Evolutionary conservation across 2,797 vertebrate genomes (phyloP).

Genomic region (Chrosomus eos): DNA sequence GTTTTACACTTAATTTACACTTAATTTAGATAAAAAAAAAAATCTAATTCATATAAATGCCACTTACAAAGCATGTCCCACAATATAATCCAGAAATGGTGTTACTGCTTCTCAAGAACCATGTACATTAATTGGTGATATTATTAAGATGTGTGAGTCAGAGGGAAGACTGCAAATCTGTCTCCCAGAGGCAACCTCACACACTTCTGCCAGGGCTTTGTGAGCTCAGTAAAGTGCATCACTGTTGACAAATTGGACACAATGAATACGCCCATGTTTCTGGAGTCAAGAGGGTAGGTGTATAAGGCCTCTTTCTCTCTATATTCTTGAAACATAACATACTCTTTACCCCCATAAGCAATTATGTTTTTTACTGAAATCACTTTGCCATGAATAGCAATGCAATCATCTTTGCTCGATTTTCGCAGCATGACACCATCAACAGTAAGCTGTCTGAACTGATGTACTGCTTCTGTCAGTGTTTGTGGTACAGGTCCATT

Average conservation of each 20-base stretch:
- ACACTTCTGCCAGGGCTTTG: conserved; percentile 14
- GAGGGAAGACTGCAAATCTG: conserved; percentile 14
- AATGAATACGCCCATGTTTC: not conserved
- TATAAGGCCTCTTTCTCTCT: conserved; percentile 8
- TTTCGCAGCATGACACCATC: conserved; percentile 17
- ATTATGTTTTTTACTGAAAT: not conserved
- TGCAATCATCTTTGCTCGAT: conserved; percentile 13
- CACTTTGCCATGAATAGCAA: not conserved
- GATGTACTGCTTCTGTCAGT: conserved; percentile 11
- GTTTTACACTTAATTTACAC: not conserved
- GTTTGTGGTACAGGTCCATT: conserved; percentile 11
- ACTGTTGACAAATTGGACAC: conserved; percentile 2
- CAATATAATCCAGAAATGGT: not conserved
- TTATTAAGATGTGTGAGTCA: not conserved
- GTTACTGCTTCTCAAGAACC: not conserved
- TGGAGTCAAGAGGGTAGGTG: conserved; percentile 16
- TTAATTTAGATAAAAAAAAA: not conserved
- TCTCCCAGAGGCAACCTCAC: conserved; percentile 8
- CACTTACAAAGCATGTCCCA: not conserved
- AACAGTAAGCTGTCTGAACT: conserved; percentile 23
- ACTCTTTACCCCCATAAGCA: conserved; percentile 17
- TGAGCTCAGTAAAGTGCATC: conserved; percentile 1
- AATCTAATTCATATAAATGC: not conserved
- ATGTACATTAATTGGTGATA: conserved; percentile 5
- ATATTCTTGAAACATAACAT: conserved; percentile 5